These are phyloP conservation scores for Elephas maximus DNA, from an alignment of 2,113 vertebrate genomes.

Conservation along the genomic window DNA sequence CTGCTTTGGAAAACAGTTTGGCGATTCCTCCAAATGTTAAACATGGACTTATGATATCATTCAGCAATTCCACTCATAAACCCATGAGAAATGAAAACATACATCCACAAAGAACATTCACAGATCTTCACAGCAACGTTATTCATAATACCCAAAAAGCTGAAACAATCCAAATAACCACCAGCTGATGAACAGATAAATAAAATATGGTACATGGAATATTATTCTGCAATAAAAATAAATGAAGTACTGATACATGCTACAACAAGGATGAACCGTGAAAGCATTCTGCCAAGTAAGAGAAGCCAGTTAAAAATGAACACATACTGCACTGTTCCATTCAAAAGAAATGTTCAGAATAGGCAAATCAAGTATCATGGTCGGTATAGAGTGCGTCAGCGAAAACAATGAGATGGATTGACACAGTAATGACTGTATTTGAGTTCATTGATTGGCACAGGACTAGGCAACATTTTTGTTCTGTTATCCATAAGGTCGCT, in stretches of 20 bases:
- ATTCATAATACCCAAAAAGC: neutral
- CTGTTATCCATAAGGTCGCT: neutral
- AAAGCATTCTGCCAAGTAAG: neutral
- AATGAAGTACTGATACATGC: neutral
- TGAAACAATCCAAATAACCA: too few relatives aligned
- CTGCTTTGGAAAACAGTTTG: neutral
- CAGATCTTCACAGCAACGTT: neutral
- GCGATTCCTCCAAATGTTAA: conserved; percentile 25
- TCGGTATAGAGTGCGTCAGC: neutral
- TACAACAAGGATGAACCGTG: neutral
- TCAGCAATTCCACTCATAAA: neutral
- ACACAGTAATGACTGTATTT: neutral
- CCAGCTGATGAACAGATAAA: neutral
- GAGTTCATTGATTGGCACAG: neutral
- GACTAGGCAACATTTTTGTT: neutral
- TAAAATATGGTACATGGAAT: neutral
- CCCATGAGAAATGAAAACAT: conserved; percentile 8
- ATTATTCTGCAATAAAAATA: neutral
- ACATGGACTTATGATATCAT: neutral
- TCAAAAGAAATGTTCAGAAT: neutral
- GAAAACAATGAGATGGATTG: neutral
- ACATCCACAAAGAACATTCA: neutral
- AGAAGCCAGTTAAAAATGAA: conserved; percentile 10
- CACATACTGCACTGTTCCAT: neutral
- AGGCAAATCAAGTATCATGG: neutral